Evolutionary conservation across 2,797 vertebrate genomes (phyloP).

Genomic region (Mormyrus proboscirostris): DNA sequence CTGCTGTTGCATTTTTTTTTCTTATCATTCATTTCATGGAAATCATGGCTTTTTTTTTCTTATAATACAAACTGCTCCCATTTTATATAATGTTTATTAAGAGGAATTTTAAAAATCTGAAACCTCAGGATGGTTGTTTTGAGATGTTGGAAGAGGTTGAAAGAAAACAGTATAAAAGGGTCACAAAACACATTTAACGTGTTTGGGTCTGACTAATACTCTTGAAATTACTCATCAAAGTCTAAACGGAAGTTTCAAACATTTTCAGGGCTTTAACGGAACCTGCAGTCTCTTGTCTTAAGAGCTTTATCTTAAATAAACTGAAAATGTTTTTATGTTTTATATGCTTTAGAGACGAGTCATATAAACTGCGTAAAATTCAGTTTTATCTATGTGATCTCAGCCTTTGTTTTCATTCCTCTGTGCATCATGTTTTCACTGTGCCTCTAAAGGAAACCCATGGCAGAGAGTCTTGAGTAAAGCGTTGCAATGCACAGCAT

Average conservation of each 20-base stretch:
- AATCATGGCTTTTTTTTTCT: neutral
- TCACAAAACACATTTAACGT: neutral
- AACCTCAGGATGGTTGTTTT: neutral
- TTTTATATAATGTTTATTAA: neutral
- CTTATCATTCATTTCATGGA: neutral
- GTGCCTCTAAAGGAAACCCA: neutral
- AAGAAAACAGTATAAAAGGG: neutral
- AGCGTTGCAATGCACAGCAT: neutral
- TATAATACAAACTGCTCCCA: neutral
- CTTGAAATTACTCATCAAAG: slow-evolving; percentile 7
- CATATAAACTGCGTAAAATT: neutral
- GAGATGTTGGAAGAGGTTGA: neutral
- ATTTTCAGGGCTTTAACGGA: neutral
- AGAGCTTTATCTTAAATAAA: neutral
- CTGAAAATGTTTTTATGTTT: neutral
- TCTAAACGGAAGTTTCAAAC: neutral
- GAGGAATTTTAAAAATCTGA: neutral
- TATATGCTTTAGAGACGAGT: neutral
- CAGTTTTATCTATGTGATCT: neutral
- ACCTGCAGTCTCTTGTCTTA: neutral
- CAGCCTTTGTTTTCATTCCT: neutral
- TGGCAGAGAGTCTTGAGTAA: neutral
- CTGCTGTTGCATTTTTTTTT: neutral
- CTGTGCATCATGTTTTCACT: neutral
- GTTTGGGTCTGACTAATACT: slow-evolving; percentile 7